Conservation (phyloP, 2,113 vertebrate genomes). For the Oryzias curvinotus region DNA sequence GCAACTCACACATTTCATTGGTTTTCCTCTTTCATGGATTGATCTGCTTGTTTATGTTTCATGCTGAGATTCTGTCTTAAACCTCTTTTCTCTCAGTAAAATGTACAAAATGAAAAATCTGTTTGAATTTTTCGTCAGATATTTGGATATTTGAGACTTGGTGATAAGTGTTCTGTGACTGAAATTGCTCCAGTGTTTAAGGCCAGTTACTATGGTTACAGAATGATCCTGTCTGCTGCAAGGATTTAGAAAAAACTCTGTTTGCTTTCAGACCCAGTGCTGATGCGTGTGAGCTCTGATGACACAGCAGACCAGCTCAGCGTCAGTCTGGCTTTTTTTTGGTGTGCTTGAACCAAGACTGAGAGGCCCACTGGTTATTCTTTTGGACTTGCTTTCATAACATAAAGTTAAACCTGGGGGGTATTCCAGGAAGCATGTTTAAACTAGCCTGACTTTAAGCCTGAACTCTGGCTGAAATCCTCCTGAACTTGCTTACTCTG, state of each 20-base stretch:
- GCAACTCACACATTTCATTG: neutral
- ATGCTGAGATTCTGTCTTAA: neutral
- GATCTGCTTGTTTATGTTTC: neutral
- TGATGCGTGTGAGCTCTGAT: neutral
- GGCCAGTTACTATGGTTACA: neutral
- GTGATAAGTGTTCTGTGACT: neutral
- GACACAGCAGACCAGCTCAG: neutral
- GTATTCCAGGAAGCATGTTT: too few relatives aligned
- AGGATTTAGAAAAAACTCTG: neutral
- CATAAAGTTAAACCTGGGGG: too few relatives aligned
- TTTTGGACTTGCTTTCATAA: neutral
- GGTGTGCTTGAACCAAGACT: neutral
- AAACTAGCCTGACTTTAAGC: too few relatives aligned
- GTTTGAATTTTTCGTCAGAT: neutral
- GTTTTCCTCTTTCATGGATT: neutral
- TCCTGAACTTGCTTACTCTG: too few relatives aligned
- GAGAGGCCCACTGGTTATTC: neutral
- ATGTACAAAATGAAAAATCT: neutral
- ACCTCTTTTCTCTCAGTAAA: too few relatives aligned
- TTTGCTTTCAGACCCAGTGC: neutral
- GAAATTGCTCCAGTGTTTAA: neutral
- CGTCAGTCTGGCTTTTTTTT: neutral
- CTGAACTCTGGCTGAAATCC: too few relatives aligned
- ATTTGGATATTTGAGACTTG: neutral
- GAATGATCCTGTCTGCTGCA: neutral